Conservation (phyloP, 1,140 invertebrate genomes). For the Melitaea cinxia region DNA sequence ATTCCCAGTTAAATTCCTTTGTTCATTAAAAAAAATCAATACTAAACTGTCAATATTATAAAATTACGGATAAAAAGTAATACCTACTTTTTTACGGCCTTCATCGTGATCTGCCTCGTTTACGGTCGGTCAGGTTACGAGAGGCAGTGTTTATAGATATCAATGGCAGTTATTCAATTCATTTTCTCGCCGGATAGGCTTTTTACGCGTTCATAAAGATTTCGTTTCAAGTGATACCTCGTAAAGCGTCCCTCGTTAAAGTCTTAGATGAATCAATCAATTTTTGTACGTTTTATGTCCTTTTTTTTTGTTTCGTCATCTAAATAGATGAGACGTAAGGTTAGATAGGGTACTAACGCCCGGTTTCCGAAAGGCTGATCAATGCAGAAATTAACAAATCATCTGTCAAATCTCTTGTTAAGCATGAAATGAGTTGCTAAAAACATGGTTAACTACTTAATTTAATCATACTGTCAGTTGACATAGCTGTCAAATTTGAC, state of each 20-base stretch:
- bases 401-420: too few relatives aligned
- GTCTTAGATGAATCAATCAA: constrained; percentile 30
- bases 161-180: constrained; percentile 39
- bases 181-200: constrained; percentile 32
- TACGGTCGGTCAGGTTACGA: constrained; percentile 3
- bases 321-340: too few relatives aligned
- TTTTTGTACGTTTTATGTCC: constrained; percentile 21
- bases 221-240: constrained; percentile 29
- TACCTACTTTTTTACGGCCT: not conserved
- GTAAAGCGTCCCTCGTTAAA: constrained; percentile 35
- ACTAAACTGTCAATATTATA: not conserved
- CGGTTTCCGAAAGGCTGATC: too few relatives aligned
- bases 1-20: too few relatives aligned
- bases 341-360: too few relatives aligned
- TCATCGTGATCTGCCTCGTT: constrained; percentile 5
- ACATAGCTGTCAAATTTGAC: too few relatives aligned
- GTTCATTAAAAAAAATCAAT: too few relatives aligned
- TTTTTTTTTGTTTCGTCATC: too few relatives aligned
- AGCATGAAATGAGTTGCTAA: too few relatives aligned
- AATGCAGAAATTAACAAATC: too few relatives aligned
- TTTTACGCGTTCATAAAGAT: constrained; percentile 44
- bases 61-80: not conserved
- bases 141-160: constrained; percentile 27
- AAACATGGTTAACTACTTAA: too few relatives aligned
- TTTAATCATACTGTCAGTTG: too few relatives aligned